Base-by-base conservation (phyloP, 2,888 invertebrate species). In the Corythucha ciliata region DNA sequence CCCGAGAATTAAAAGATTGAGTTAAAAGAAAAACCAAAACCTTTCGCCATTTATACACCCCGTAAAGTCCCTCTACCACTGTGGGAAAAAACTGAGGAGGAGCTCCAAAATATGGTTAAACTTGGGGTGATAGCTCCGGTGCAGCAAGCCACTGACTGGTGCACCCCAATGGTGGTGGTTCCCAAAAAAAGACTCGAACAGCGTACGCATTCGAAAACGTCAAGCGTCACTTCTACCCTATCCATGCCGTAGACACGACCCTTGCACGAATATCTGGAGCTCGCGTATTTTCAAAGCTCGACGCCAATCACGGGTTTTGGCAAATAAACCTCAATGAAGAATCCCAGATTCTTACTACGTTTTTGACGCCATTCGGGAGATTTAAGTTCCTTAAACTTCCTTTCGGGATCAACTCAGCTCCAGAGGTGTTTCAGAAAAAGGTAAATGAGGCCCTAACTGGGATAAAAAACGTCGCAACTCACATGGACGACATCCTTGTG, bases 401-500 rank as follows among this genome's bases (percentile, higher is more conserved):
- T 8, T 62, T 60, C 56, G 60, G 62, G 10, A 40, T 61, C 18
- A 55, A 29, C 3, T 52, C 48, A 10, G 54, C 58, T 8, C 52
- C 53, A 14, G 58, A 57, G 25, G 47, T 54, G 22, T 55, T 60
- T 47, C 54, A 59, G 18, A 39, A 52, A 25, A 37, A 24, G 18
- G 52, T 58, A 21, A 45, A 37, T 16, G 12, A 53, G 29, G 44
- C 55, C 7, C 56, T 62, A 39, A 29, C 48, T 10, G 56, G 48
- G 12, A 32, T 59, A 6, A 16, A 27, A 2, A 34, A 41, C 5
- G 41, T 48, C 24, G 10, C 45, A 18, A 45, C 52, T 1, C 55
- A 57, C 33, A 56, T 63, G 20, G 61, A 63, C 52, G 60, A 63
- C 44, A 46, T 63, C 16, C 39, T 62, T 18, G 45, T 62, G 7